Evolutionary conservation across 2,113 vertebrate species (phyloP).

Genomic region (Mus pahari): DNA sequence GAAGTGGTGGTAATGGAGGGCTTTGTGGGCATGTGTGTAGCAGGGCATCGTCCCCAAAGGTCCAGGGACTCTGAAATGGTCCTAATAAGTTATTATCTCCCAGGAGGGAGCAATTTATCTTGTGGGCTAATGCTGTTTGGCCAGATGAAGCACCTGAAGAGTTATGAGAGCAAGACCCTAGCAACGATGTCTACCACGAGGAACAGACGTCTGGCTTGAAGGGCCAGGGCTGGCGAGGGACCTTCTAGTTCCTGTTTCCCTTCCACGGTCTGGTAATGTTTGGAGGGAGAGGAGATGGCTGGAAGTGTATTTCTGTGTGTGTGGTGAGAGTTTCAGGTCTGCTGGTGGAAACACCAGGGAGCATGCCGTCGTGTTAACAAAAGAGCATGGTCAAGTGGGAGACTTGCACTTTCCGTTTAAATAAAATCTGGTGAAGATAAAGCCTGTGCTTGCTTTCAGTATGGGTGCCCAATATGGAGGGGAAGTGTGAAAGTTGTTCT

Average conservation of each 20-base stretch:
- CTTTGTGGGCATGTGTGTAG: constrained; percentile 50
- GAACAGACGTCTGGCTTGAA: background rate
- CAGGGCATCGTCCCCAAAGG: constrained; percentile 56
- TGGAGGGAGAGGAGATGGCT: background rate
- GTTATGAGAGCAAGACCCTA: background rate
- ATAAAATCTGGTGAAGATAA: background rate
- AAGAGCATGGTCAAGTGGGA: background rate
- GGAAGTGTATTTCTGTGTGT: background rate
- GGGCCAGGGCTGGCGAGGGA: background rate
- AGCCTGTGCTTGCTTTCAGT: background rate
- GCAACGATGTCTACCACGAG: background rate
- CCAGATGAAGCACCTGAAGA: background rate
- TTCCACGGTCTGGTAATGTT: background rate
- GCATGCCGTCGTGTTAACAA: background rate
- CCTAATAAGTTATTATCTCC: constrained; percentile 71
- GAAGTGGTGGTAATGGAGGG: constrained; percentile 72
- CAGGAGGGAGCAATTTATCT: constrained; percentile 50
- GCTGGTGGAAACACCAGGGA: no score
- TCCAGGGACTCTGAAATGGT: constrained; percentile 60
- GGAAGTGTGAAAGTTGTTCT: background rate
- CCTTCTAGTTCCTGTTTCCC: background rate
- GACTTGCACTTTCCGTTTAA: background rate
- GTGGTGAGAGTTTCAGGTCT: background rate
- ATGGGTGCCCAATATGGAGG: background rate
- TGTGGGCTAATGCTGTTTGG: constrained; percentile 42